Evolutionary conservation across 1,140 invertebrate genomes (phyloP).

Genomic region (Leptinotarsa texana): DNA sequence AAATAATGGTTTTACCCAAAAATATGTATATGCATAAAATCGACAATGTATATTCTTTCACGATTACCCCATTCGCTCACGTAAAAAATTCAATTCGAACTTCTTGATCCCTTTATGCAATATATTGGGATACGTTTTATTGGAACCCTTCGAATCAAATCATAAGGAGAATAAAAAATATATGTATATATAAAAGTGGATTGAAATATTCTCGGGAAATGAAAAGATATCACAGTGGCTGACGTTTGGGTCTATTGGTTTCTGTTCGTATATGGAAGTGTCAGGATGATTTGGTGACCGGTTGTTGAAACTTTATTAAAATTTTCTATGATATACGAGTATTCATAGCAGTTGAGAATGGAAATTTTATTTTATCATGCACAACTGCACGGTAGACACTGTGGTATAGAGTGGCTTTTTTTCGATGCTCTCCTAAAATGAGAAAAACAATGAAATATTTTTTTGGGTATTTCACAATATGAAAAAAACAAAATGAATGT

Average conservation of each 20-base stretch:
- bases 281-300: conserved; percentile 34
- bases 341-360: conserved; percentile 9
- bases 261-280: conserved; percentile 29
- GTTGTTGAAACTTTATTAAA: conserved; percentile 32
- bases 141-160: background rate
- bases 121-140: conserved; percentile 6
- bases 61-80: background rate
- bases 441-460: too few relatives aligned
- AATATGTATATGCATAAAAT: background rate
- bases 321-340: conserved; percentile 1
- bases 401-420: too few relatives aligned
- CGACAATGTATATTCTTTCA: background rate
- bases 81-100: conserved; percentile 4
- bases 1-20: too few relatives aligned
- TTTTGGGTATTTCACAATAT: too few relatives aligned
- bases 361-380: background rate
- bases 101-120: background rate
- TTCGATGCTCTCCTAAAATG: too few relatives aligned
- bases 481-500: too few relatives aligned
- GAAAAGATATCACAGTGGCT: conserved; percentile 15
- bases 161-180: conserved; percentile 6
- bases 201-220: conserved; percentile 16
- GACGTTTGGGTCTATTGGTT: conserved; percentile 20
- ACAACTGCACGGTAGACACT: background rate
- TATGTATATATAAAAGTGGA: conserved; percentile 1